A percentile compares a stretch with the other conserved stretches of the same genome.
Evolutionary conservation across 1,140 invertebrate genomes (phyloP).

Genomic region (Diorhabda sublineata): DNA sequence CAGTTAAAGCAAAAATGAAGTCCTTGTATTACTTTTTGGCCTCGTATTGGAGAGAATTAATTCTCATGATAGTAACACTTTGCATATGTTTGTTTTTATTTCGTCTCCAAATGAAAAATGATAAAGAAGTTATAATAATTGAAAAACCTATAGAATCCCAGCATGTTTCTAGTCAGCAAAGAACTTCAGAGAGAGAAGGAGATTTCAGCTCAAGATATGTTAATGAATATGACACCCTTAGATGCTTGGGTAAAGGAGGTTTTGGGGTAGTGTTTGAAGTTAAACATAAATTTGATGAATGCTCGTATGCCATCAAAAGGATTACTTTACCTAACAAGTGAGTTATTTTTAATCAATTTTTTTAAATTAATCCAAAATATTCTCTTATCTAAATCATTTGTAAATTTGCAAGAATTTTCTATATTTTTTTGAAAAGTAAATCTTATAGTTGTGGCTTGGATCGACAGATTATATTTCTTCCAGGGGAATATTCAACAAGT

Average conservation of each 20-base stretch:
- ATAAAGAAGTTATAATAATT: slow-evolving; percentile 21
- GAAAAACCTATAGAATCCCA: slow-evolving; percentile 23
- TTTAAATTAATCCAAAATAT: slow-evolving; percentile 1
- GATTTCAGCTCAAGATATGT: slow-evolving; percentile 69
- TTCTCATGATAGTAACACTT: slow-evolving; percentile 21
- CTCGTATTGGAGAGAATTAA: slow-evolving; percentile 13
- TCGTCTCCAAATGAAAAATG: slow-evolving; percentile 14
- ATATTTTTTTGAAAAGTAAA: too few species aligned
- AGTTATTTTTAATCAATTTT: slow-evolving; percentile 25
- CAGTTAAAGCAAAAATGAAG: neutral
- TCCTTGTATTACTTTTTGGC: neutral
- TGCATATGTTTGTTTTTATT: slow-evolving; percentile 16
- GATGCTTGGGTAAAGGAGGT: slow-evolving; percentile 86
- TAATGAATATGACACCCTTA: slow-evolving; percentile 80
- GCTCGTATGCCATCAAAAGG: slow-evolving; percentile 92
- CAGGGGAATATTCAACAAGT: too few species aligned
- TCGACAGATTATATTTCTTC: too few species aligned
- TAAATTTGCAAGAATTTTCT: too few species aligned
- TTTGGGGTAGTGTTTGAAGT: slow-evolving; percentile 97
- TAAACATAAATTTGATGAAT: slow-evolving; percentile 91
- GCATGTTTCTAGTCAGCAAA: slow-evolving; percentile 10
- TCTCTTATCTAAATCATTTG: neutral
- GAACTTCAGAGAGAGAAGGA: slow-evolving; percentile 14
- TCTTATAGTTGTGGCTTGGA: too few species aligned
- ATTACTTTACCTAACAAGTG: slow-evolving; percentile 83